A percentile compares a stretch with the other conserved stretches of the same genome.
Conservation (phyloP, 2,888 invertebrate genomes). For the Pseudococcus viburni region DNA sequence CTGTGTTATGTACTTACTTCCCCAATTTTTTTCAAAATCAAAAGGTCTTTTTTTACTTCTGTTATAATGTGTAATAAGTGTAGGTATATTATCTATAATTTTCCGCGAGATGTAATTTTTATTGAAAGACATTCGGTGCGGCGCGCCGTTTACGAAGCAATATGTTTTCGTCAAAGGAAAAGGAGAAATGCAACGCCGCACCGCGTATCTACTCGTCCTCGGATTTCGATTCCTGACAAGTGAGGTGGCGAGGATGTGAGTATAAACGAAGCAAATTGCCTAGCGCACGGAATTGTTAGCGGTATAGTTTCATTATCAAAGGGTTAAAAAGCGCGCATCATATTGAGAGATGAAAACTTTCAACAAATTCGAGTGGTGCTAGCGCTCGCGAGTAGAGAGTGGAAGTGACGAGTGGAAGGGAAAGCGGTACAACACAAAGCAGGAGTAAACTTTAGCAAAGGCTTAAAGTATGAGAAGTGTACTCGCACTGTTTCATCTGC, state of each 20-base stretch:
- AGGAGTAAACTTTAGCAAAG: background rate
- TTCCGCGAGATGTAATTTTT: too few species aligned
- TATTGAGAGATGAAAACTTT: background rate
- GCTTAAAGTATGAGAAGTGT: background rate
- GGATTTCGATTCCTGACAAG: too few species aligned
- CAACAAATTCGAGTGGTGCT: background rate
- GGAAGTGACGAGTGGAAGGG: background rate
- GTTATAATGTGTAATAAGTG: too few species aligned
- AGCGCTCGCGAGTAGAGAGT: background rate
- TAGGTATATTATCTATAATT: too few species aligned
- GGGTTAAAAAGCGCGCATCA: constrained; percentile 17
- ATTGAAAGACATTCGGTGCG: too few species aligned
- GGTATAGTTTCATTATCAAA: constrained; percentile 26
- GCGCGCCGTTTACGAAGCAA: too few species aligned
- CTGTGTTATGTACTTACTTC: too few species aligned
- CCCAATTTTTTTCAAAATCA: too few species aligned
- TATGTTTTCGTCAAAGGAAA: too few species aligned
- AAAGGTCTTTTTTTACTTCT: too few species aligned
- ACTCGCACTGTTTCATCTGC: background rate
- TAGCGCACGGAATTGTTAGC: background rate
- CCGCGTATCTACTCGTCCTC: too few species aligned
- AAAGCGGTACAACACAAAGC: background rate
- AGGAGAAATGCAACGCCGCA: too few species aligned
- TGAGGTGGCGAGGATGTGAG: background rate
- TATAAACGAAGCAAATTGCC: background rate